These are phyloP conservation scores for Cephus pygmeus DNA, from an alignment of 2,888 invertebrate genomes.

Conservation along the genomic window DNA sequence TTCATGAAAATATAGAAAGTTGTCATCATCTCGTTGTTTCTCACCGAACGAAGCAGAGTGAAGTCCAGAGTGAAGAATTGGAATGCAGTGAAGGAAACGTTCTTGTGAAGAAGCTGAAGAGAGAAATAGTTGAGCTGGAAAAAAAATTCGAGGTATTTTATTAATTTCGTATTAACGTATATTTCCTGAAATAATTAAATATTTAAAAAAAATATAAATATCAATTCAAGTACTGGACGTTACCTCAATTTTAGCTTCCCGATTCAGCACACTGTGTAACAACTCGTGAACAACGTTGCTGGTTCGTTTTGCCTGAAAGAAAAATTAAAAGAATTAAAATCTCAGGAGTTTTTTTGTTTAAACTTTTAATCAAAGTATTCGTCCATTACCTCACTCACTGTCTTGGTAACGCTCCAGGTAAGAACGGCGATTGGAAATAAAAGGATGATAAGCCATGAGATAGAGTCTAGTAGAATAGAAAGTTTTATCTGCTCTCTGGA, in stretches of 20 bases:
- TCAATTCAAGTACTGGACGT: no score
- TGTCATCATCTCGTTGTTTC: slow-evolving; percentile 12
- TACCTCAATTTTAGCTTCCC: slow-evolving; percentile 29
- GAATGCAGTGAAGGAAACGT: slow-evolving; percentile 48
- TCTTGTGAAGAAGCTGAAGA: slow-evolving; percentile 46
- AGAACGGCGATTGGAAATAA: slow-evolving; percentile 23
- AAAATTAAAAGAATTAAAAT: neutral
- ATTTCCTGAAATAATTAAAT: no score
- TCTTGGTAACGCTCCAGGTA: slow-evolving; percentile 11
- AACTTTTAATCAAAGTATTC: no score
- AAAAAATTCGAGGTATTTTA: neutral
- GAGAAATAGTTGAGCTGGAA: slow-evolving; percentile 51
- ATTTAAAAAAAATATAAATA: no score
- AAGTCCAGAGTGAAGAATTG: slow-evolving; percentile 52
- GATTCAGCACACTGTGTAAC: slow-evolving; percentile 14
- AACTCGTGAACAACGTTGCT: slow-evolving; percentile 23
- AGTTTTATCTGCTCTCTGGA: neutral
- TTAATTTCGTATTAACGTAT: no score
- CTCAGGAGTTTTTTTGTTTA: no score
- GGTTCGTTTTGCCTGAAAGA: slow-evolving; percentile 24
- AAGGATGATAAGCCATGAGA: slow-evolving; percentile 10
- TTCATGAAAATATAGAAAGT: slow-evolving; percentile 8
- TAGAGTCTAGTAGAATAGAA: neutral
- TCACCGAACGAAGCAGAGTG: slow-evolving; percentile 51
- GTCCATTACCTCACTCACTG: slow-evolving; percentile 15